Evolutionary conservation across 1,140 invertebrate genomes (phyloP), one percentile per base, ranked within the genome.

Genomic region (Protaetia brevitarsis): DNA sequence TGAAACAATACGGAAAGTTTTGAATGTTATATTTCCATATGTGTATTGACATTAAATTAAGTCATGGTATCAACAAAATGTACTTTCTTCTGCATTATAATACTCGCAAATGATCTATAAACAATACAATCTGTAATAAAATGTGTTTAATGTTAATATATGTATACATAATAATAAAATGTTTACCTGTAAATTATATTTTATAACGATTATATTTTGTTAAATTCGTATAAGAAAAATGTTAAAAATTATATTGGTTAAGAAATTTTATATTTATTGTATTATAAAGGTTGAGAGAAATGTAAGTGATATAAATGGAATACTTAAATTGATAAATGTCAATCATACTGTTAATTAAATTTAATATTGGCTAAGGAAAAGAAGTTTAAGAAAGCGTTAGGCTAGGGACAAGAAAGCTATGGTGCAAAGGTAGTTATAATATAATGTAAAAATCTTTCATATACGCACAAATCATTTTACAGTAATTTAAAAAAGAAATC

Each of bases 171-270:
- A 51, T 23, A 23, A 3, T 51, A 23, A 6, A 8, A 51, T 23
- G 16, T 7, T 19, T 45, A 45, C 2, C 8, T 19, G 41, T 16
- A 45, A 45, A 19, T 19, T 23, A 19, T 23, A 3, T 23, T n/a
- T n/a, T n/a, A n/a, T n/a, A n/a, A n/a, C 19, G 26, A 51, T 16
- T 23, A 21, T 23, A 51, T 51, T 51, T 51, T 51, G 41, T 51
- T 23, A 19, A 51, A 10, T 51, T 51, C 41, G 13, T 26, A 8
- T 19, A 19, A 51, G 41, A 21, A n/a, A n/a, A 45, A 51, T 51
- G 16, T 51, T 51, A 19, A 51, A 51, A 51, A 51, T 51, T 51
- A 51, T 51, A 51, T 51, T 51, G 41, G 41, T 51, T 51, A 51
- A 51, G 41, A 4, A 51, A 8, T 51, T 51, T 23, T 23, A 21